phyloP scores from a whole-genome alignment of 1,140 invertebrate species.

The Gonioctena quinquepunctata region DNA sequence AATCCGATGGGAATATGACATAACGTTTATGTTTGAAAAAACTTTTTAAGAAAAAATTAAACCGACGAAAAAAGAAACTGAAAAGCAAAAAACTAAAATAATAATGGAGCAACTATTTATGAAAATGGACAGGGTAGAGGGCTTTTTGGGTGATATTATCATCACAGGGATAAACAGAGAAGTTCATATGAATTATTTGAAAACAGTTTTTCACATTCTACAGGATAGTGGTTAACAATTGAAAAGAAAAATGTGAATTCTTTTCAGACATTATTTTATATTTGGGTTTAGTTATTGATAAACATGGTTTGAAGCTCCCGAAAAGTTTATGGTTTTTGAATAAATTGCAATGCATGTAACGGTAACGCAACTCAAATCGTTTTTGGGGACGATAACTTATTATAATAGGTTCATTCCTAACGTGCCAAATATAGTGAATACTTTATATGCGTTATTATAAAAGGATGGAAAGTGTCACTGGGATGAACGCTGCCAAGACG shows the following conservation, averaged over 20 bases:
- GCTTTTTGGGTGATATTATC: no score
- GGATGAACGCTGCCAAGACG: neutral
- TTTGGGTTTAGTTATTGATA: neutral
- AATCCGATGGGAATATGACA: no score
- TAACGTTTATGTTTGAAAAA: no score
- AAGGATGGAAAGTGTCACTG: neutral
- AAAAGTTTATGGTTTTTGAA: neutral
- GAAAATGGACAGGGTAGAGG: no score
- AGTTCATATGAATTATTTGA: no score
- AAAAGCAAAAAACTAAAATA: no score
- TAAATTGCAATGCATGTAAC: neutral
- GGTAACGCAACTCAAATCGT: neutral
- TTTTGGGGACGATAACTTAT: neutral
- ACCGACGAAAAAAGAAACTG: no score
- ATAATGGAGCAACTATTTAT: no score
- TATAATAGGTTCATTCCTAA: neutral
- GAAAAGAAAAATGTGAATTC: neutral
- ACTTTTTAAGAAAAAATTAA: no score
- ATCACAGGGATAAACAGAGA: no score
- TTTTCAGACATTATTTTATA: neutral
- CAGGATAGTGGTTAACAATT: no score
- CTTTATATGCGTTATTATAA: neutral
- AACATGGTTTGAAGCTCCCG: neutral
- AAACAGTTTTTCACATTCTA: no score
- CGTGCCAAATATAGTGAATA: neutral